Evolutionary conservation across 2,888 invertebrate species (phyloP).

Genomic region (Tipula vernalis): DNA sequence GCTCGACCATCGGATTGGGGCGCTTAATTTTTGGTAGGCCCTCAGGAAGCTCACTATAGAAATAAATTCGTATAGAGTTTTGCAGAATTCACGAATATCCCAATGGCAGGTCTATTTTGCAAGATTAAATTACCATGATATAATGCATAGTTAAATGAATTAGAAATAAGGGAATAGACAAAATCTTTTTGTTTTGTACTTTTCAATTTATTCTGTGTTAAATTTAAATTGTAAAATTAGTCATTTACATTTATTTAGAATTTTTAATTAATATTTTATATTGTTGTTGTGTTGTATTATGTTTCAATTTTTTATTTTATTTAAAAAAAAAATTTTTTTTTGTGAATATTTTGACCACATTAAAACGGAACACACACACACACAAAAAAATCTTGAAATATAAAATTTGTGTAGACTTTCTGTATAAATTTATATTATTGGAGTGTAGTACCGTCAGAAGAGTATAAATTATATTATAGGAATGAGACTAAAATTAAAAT

Average conservation of each 20-base stretch:
- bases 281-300: not conserved
- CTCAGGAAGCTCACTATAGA: no score
- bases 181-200: not conserved
- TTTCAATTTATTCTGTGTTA: not conserved
- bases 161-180: not conserved
- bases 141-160: not conserved
- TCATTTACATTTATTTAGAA: not conserved
- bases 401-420: not conserved
- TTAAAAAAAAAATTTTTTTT: no score
- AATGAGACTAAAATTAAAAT: not conserved
- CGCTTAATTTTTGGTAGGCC: no score
- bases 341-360: not conserved
- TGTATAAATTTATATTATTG: not conserved
- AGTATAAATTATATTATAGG: not conserved
- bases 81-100: not conserved
- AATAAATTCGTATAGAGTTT: not conserved
- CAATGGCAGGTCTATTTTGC: not conserved
- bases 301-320: not conserved
- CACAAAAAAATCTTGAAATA: not conserved
- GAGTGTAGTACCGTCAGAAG: not conserved
- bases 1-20: not conserved
- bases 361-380: not conserved
- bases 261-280: not conserved
- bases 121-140: not conserved
- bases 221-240: not conserved